Evolutionary conservation across 2,888 invertebrate species (phyloP).

Genomic region (Lissocephala sabroskyi): DNA sequence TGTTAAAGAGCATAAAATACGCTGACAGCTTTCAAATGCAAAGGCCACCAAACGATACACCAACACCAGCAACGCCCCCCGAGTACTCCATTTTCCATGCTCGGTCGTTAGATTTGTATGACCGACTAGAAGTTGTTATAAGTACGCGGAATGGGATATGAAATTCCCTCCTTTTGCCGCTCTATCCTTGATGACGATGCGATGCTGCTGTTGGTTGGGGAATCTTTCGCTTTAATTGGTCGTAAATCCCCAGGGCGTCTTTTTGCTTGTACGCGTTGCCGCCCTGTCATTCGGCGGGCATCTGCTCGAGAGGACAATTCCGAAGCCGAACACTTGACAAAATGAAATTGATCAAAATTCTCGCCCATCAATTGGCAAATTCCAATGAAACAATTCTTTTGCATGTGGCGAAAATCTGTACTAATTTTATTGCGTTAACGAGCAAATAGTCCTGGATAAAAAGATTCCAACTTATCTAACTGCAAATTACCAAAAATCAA

Average conservation of each 20-base stretch:
- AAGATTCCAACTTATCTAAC: slow-evolving; percentile 13
- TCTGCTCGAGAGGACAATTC: too few species aligned
- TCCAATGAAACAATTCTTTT: too few species aligned
- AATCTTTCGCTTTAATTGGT: slow-evolving; percentile 37
- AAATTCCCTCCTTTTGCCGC: too few species aligned
- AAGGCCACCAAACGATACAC: slow-evolving; percentile 10
- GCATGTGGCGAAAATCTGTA: not conserved
- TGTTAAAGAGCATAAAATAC: slow-evolving; percentile 51
- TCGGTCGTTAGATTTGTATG: too few species aligned
- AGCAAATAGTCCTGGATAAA: slow-evolving; percentile 1
- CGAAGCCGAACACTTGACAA: too few species aligned
- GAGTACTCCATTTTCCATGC: too few species aligned
- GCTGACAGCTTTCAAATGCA: slow-evolving; percentile 52
- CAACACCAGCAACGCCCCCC: too few species aligned
- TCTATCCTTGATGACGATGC: too few species aligned
- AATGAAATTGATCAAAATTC: not conserved
- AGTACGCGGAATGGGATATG: slow-evolving; percentile 7
- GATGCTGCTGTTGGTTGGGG: too few species aligned
- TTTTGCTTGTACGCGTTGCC: not conserved
- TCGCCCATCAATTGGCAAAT: not conserved
- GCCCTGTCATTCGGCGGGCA: slow-evolving; percentile 4
- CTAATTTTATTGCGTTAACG: not conserved
- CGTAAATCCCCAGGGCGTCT: slow-evolving; percentile 34
- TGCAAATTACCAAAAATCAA: slow-evolving; percentile 22
- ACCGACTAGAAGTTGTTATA: slow-evolving; percentile 14